Conservation (phyloP, 2,797 vertebrate genomes). For the Myoxocephalus aenaeus region DNA sequence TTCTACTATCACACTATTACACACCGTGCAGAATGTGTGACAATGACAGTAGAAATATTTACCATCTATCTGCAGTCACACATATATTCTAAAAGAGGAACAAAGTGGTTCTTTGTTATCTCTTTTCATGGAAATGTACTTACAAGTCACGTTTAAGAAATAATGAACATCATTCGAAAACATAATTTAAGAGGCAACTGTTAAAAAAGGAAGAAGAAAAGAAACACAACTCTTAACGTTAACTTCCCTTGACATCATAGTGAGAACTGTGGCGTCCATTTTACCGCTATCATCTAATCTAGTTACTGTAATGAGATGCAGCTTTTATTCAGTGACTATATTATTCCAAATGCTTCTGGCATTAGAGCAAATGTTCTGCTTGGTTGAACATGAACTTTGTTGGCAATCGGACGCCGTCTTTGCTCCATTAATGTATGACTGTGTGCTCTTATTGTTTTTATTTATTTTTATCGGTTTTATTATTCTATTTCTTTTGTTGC, state of each 20-base stretch:
- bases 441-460: too few species aligned
- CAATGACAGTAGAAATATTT: neutral
- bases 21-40: slow-evolving; percentile 1
- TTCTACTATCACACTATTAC: slow-evolving; percentile 2
- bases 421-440: neutral
- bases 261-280: slow-evolving; percentile 8
- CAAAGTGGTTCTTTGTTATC: slow-evolving; percentile 3
- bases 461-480: too few species aligned
- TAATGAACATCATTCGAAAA: slow-evolving; percentile 10
- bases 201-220: neutral
- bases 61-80: neutral
- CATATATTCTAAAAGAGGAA: slow-evolving; percentile 15
- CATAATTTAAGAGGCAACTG: neutral
- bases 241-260: slow-evolving; percentile 8
- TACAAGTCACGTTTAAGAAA: slow-evolving; percentile 24
- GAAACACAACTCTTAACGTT: neutral
- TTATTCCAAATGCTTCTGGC: slow-evolving; percentile 20
- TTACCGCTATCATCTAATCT: slow-evolving; percentile 14
- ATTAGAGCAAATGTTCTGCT: slow-evolving; percentile 31
- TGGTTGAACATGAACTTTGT: slow-evolving; percentile 38
- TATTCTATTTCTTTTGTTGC: too few species aligned
- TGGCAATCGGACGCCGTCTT: slow-evolving; percentile 5
- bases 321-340: neutral
- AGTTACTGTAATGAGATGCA: slow-evolving; percentile 22
- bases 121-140: neutral